Evolutionary conservation across 2,113 vertebrate genomes (phyloP), one percentile per base, ranked within the genome.

Genomic region (Lepus americanus): DNA sequence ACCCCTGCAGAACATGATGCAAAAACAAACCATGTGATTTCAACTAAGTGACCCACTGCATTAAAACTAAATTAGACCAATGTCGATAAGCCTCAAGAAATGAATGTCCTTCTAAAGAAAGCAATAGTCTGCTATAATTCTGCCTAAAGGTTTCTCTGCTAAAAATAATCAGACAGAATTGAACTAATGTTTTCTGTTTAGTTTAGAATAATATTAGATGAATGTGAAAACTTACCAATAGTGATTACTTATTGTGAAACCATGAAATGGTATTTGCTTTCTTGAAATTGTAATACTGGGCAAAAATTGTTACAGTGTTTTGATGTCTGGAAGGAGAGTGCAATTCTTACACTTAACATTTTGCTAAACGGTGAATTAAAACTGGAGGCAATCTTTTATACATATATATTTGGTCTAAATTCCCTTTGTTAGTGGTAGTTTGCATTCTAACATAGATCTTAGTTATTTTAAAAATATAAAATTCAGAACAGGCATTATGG

Each of bases 31-130:
- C 73, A 69, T 90, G 92, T 92, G 88, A 95, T 95, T 95, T 94
- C 88, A 85, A 76, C 95, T 16, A 67, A 83, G 70, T 86, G 86
- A 92, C 85, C 70, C 59, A 81, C 44, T 90, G 83, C 94, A 97
- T 97, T 96, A 94, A 96, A 97, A 72, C 92, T 92, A 89, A 97
- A 96, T 97, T 95, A 97, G 90, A 83, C 78, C 63, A 87, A 31
- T 72, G 89, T 94, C n/a, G 1, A 97, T 89, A 87, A 95, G 79
- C 90, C 87, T 91, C 55, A 59, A 94, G 95, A 93, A 96, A 96
- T 64, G 80, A 86, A 94, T 87, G 94, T 90, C 94, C 94, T 94
- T 97, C 93, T 31, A 95, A 89, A 89, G 95, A 94, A 95, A 92
- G 83, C 82, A 88, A 85, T 53, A 29, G 33, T 76, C 94, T 94